Conservation (phyloP, 2,113 vertebrate genomes). For the Todiramphus saurophagus region DNA sequence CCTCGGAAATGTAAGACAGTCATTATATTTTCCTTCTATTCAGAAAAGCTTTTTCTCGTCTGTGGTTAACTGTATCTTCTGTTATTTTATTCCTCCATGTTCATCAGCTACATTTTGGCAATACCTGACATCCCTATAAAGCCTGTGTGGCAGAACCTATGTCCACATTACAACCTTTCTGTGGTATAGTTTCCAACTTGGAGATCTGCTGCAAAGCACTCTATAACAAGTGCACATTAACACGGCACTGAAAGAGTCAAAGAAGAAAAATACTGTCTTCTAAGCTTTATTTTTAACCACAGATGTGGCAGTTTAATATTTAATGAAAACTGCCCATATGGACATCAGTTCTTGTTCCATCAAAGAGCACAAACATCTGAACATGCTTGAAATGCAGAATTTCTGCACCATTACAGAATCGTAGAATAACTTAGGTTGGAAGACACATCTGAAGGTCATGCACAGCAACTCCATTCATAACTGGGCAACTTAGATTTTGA, state of each 20-base stretch:
- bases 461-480: not conserved
- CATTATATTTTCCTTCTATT: not conserved
- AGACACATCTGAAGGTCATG: not conserved
- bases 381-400: slow-evolving; percentile 5
- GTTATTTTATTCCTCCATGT: not conserved
- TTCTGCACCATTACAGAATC: not conserved
- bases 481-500: not conserved
- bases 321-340: slow-evolving; percentile 21
- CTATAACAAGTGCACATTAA: not conserved
- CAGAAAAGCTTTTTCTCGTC: not conserved
- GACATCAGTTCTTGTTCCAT: slow-evolving; percentile 38
- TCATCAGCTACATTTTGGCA: not conserved
- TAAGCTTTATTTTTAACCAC: slow-evolving; percentile 21
- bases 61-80: not conserved
- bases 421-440: not conserved
- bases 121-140: not conserved
- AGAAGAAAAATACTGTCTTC: not conserved
- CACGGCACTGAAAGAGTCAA: slow-evolving; percentile 35
- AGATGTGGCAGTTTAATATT: slow-evolving; percentile 38
- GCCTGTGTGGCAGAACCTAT: not conserved
- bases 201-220: not conserved
- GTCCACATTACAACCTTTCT: not conserved
- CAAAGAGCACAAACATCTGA: slow-evolving; percentile 4
- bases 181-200: not conserved
- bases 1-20: not conserved